Conservation (phyloP, 2,888 invertebrate genomes). For the Boloria euphrosyne region DNA sequence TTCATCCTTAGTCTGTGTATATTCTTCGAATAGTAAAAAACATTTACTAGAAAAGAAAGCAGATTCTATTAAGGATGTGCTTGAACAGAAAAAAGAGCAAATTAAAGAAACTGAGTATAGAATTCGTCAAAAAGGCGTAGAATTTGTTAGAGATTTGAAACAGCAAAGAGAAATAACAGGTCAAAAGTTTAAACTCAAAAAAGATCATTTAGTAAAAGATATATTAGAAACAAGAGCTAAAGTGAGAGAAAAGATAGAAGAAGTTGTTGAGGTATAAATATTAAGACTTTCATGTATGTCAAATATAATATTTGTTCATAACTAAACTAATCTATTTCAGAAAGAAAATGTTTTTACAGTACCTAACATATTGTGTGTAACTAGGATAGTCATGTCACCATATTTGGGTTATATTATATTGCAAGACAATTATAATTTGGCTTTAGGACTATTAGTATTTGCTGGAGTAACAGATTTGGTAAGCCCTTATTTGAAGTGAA, state of each 20-base stretch:
- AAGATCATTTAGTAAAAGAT: conserved; percentile 85
- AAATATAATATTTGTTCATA: conserved; percentile 13
- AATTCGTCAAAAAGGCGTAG: conserved; percentile 70
- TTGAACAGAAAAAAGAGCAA: conserved; percentile 84
- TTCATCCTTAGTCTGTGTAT: conserved; percentile 54
- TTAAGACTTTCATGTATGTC: conserved; percentile 7
- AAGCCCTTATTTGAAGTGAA: conserved; percentile 49
- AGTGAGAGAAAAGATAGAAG: conserved; percentile 87
- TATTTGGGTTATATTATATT: conserved; percentile 94
- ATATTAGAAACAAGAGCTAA: conserved; percentile 87
- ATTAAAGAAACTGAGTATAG: conserved; percentile 82
- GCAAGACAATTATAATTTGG: conserved; percentile 89
- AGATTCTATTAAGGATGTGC: conserved; percentile 78
- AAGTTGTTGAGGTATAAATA: conserved; percentile 85
- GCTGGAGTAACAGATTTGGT: conserved; percentile 97
- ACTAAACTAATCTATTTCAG: conserved; percentile 52
- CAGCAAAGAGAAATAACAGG: conserved; percentile 72
- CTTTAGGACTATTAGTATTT: conserved; percentile 90
- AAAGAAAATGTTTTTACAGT: conserved; percentile 96
- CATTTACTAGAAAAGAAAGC: conserved; percentile 73
- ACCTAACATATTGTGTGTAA: conserved; percentile 94
- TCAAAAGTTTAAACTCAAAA: conserved; percentile 79
- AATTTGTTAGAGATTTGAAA: conserved; percentile 71
- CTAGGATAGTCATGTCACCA: conserved; percentile 93
- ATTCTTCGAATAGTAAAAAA: conserved; percentile 69